Conservation (phyloP, 2,888 invertebrate genomes). For the Acronicta psi region DNA sequence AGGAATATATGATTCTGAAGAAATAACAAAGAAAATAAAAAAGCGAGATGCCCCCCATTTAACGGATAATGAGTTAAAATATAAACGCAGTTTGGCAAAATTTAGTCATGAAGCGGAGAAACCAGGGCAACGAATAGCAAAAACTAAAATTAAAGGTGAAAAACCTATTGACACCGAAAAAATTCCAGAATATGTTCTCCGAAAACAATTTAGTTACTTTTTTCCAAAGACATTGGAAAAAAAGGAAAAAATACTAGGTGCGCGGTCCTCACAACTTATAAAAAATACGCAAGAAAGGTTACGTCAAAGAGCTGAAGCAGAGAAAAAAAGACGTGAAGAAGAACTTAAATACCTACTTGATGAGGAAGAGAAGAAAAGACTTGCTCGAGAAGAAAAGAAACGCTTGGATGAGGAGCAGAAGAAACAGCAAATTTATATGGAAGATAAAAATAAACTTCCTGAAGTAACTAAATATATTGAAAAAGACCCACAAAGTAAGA, state of each 20-base stretch:
- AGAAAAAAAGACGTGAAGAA: constrained; percentile 11
- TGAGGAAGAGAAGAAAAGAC: constrained; percentile 25
- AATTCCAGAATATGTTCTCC: background rate
- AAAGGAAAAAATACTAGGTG: constrained; percentile 26
- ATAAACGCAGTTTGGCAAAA: constrained; percentile 13
- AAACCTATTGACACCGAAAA: background rate
- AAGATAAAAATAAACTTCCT: background rate
- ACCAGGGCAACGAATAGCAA: background rate
- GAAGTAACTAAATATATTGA: constrained; percentile 4
- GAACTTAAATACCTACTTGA: constrained; percentile 41
- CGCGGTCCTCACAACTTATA: constrained; percentile 72
- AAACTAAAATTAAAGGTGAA: constrained; percentile 7
- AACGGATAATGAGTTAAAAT: constrained; percentile 8
- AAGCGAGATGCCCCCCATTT: background rate
- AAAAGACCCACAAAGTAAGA: background rate
- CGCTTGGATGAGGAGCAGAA: constrained; percentile 17
- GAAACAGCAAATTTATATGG: constrained; percentile 10
- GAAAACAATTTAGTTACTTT: constrained; percentile 58
- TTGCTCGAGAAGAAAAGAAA: constrained; percentile 37
- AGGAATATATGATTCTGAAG: background rate
- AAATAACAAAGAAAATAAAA: background rate
- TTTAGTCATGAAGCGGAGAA: constrained; percentile 1
- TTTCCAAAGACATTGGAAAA: constrained; percentile 61
- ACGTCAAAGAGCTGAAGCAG: constrained; percentile 8
- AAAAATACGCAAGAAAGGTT: constrained; percentile 64